Evolutionary conservation across 2,888 invertebrate genomes (phyloP).

Genomic region (Crocallis elinguaria): DNA sequence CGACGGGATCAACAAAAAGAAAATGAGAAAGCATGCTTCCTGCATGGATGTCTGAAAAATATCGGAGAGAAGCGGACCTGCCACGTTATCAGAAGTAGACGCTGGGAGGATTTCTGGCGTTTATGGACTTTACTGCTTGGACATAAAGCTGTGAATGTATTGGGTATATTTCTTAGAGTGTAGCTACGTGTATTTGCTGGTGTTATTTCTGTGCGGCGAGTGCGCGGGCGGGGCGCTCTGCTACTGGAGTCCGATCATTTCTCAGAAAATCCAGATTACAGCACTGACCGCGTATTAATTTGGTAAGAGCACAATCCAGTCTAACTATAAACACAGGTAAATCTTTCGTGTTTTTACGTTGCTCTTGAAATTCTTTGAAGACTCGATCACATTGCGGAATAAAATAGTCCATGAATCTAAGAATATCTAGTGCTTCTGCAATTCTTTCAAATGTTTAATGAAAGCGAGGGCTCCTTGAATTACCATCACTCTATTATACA

Average conservation of each 20-base stretch:
- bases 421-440: conserved; percentile 4
- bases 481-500: too few species aligned
- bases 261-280: conserved; percentile 61
- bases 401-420: conserved; percentile 4
- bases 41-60: conserved; percentile 46
- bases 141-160: conserved; percentile 18
- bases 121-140: conserved; percentile 23
- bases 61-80: conserved; percentile 14
- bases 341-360: conserved; percentile 12
- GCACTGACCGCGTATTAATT: conserved; percentile 50
- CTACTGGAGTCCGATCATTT: conserved; percentile 57
- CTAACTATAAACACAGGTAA: conserved; percentile 32
- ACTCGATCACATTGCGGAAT: conserved; percentile 4
- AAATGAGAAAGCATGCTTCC: conserved; percentile 57
- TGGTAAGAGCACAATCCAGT: conserved; percentile 43
- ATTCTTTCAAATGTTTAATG: conserved; percentile 3
- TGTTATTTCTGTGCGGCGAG: conserved; percentile 59
- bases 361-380: conserved; percentile 9
- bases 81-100: conserved; percentile 1
- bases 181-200: conserved; percentile 35
- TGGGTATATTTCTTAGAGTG: conserved; percentile 15
- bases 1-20: conserved; percentile 48
- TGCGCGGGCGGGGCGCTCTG: conserved; percentile 49
- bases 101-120: not conserved
- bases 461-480: too few species aligned